These are phyloP conservation scores for Tinea semifulvella DNA, from an alignment of 2,888 invertebrate genomes.

Conservation along the genomic window DNA sequence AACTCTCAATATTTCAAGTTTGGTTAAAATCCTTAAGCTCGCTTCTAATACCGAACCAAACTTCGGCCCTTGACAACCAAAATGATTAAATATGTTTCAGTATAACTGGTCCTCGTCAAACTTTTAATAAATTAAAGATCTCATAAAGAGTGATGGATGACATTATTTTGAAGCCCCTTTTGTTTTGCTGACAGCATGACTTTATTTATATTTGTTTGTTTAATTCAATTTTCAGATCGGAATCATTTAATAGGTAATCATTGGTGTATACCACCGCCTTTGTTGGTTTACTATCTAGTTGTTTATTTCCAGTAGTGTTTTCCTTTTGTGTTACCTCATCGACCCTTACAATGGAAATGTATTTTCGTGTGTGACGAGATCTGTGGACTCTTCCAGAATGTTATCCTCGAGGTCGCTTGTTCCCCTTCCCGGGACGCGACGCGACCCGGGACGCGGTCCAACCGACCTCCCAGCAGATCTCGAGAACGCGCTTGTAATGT, in stretches of 20 bases:
- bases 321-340: slow-evolving; percentile 33
- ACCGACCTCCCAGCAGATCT: slow-evolving; percentile 18
- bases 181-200: slow-evolving; percentile 31
- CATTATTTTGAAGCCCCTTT: slow-evolving; percentile 18
- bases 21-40: too few relatives aligned
- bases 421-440: slow-evolving; percentile 11
- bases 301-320: slow-evolving; percentile 47
- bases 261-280: slow-evolving; percentile 44
- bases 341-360: slow-evolving; percentile 39
- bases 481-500: slow-evolving; percentile 52
- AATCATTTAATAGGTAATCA: slow-evolving; percentile 67
- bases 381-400: not conserved
- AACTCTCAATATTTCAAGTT: too few relatives aligned
- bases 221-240: slow-evolving; percentile 63
- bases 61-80: too few relatives aligned
- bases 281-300: slow-evolving; percentile 39
- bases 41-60: too few relatives aligned
- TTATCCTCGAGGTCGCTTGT: not conserved
- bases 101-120: too few relatives aligned
- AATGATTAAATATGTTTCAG: too few relatives aligned
- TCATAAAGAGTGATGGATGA: too few relatives aligned
- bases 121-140: too few relatives aligned
- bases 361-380: slow-evolving; percentile 25
- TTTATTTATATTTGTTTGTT: slow-evolving; percentile 44
- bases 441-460: slow-evolving; percentile 14